Base-by-base conservation (phyloP, 2,113 vertebrate species). In the Ivindomyrus marchei region DNA sequence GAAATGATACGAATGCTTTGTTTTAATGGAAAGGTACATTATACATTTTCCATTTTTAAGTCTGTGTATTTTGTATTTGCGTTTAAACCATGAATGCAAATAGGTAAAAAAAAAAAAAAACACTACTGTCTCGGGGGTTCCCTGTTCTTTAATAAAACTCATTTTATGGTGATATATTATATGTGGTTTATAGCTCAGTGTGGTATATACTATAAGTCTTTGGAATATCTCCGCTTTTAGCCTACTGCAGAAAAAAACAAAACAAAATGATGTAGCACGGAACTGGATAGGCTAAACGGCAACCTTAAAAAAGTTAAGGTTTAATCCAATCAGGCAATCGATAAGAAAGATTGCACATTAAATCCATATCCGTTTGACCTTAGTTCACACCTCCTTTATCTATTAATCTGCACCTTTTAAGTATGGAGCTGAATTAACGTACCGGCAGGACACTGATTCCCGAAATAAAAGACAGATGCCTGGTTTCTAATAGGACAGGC, bases 381-480 rank as follows among this genome's bases (percentile, higher is more conserved):
- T 96, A 96, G 93, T 95, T 92, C 95, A 96, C 96, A 97, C 96
- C 97, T 97, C 96, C 97, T 97, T 98, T 99, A 99, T 99, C 98
- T 97, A 97, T 98, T 99, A 97, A 99, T 99, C 98, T 99, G 97
- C 98, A 97, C 97, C 97, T 98, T 97, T 96, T 97, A 97, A 97
- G 96, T 96, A 96, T 96, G 96, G 95, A 97, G 96, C 95, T 96
- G 96, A 98, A 98, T 98, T 98, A 99, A 97, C 97, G 97, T 96
- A 95, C 97, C 96, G 92, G 96, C 96, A 95, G 97, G 97, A 96
- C 96, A 96, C 93, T 94, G 96, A 80, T 19, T 96, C 10, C 45
- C 45, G 83, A 85, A 85, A 85, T 46, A 85, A 47, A 85, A 50
- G 49, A 45, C 85, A 9, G 45, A 86, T 49, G 49, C 36, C 74